Evolutionary conservation across 1,140 invertebrate genomes (phyloP).

Genomic region (Drosophila lowei): DNA sequence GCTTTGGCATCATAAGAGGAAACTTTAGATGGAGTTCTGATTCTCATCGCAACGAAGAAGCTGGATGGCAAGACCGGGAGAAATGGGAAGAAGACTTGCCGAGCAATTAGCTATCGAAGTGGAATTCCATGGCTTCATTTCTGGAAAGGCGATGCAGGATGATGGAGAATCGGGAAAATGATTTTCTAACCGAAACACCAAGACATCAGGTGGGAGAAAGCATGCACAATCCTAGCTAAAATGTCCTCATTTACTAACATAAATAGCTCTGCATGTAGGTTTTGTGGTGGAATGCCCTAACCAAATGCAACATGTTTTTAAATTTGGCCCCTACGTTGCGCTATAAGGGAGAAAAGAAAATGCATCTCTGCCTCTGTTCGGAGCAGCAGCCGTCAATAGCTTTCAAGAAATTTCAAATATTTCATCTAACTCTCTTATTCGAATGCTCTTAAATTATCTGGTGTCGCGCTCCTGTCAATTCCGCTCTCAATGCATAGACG

Average conservation of each 20-base stretch:
- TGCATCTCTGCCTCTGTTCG: background rate
- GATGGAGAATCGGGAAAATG: conserved; percentile 4
- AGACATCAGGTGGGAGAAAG: conserved; percentile 2
- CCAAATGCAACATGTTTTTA: too few species aligned
- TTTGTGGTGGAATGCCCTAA: background rate
- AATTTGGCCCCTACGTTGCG: too few species aligned
- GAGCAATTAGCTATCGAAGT: background rate
- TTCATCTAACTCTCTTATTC: too few species aligned
- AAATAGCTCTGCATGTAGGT: background rate
- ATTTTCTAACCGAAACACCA: background rate
- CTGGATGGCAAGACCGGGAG: background rate
- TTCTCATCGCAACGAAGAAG: background rate
- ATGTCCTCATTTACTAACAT: too few species aligned
- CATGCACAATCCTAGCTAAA: background rate
- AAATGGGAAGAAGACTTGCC: background rate
- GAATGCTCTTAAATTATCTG: too few species aligned
- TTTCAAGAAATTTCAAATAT: too few species aligned
- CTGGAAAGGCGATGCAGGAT: conserved; percentile 7
- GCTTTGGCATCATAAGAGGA: background rate
- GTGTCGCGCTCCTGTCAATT: too few species aligned
- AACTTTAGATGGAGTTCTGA: background rate
- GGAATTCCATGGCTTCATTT: background rate
- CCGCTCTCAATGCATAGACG: too few species aligned
- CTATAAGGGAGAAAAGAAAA: background rate
- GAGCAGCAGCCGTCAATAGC: too few species aligned